Conservation (phyloP, 2,797 vertebrate genomes). For the Tapera naevia region DNA sequence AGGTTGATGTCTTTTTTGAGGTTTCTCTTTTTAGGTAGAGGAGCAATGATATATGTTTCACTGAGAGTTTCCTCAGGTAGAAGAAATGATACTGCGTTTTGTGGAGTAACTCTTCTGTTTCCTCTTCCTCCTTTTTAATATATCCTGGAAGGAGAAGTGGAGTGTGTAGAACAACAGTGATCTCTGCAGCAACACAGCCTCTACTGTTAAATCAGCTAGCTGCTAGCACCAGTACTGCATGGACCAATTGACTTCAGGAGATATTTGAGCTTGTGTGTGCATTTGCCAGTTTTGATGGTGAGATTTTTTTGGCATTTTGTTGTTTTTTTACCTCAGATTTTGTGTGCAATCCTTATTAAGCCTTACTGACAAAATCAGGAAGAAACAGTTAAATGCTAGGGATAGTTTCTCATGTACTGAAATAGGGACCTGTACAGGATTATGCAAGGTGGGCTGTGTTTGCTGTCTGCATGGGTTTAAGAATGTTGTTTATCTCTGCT, state of each 20-base stretch:
- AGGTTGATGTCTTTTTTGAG: conserved; percentile 63
- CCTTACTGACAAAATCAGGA: not conserved
- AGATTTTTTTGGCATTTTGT: not conserved
- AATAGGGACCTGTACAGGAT: not conserved
- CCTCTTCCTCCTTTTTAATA: conserved; percentile 2
- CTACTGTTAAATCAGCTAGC: conserved; percentile 69
- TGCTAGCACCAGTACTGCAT: conserved; percentile 50
- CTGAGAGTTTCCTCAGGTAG: conserved; percentile 79
- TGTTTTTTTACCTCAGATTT: not conserved
- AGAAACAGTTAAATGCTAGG: not conserved
- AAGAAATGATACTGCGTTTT: conserved; percentile 82
- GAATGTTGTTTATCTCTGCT: not conserved
- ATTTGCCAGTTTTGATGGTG: not conserved
- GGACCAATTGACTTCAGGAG: conserved; percentile 63
- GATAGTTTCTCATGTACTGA: not conserved
- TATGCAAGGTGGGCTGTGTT: not conserved
- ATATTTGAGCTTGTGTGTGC: not conserved
- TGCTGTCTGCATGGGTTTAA: not conserved
- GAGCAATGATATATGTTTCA: conserved; percentile 89
- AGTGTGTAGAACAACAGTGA: conserved; percentile 81
- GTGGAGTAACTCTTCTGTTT: conserved; percentile 56
- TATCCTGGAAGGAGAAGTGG: conserved; percentile 74
- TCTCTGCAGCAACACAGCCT: conserved; percentile 72
- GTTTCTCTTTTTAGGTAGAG: conserved; percentile 76
- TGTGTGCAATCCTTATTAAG: not conserved